phyloP scores from a whole-genome alignment of 2,888 invertebrate species.

The Diarsia mendica region DNA sequence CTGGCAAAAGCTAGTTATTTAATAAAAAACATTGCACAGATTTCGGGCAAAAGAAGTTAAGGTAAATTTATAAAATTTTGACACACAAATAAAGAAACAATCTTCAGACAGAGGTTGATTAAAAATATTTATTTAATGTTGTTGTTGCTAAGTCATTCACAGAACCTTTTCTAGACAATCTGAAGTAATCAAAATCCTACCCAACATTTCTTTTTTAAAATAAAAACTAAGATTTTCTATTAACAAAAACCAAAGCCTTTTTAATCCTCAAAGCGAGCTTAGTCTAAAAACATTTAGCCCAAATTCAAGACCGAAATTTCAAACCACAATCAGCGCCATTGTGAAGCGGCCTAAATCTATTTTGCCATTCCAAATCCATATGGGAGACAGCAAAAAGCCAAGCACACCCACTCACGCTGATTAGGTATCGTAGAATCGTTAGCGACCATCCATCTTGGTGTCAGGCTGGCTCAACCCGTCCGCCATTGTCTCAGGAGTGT shows the following conservation, averaged over 20 bases:
- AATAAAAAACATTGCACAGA: no score
- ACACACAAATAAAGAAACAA: not conserved
- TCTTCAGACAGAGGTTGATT: not conserved
- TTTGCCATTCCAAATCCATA: conserved; percentile 55
- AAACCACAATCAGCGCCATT: conserved; percentile 33
- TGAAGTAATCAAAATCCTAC: conserved; percentile 1
- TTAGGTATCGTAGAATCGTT: conserved; percentile 73
- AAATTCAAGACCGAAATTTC: conserved; percentile 29
- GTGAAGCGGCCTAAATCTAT: conserved; percentile 37
- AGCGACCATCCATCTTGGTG: conserved; percentile 77
- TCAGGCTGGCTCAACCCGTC: conserved; percentile 71
- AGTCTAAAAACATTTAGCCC: conserved; percentile 1
- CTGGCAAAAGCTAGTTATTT: no score
- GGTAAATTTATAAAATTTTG: not conserved
- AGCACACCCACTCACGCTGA: conserved; percentile 69
- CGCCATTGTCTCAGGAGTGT: conserved; percentile 70
- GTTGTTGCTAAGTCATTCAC: not conserved
- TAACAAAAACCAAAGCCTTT: not conserved
- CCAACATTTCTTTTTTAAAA: not conserved
- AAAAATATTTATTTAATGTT: not conserved
- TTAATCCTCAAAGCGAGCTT: conserved; percentile 13
- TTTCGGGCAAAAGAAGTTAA: no score
- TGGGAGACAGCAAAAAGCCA: conserved; percentile 60
- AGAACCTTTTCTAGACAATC: not conserved
- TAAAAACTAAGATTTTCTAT: not conserved